Evolutionary conservation across 2,113 vertebrate species (phyloP).

Genomic region (Hucho hucho): DNA sequence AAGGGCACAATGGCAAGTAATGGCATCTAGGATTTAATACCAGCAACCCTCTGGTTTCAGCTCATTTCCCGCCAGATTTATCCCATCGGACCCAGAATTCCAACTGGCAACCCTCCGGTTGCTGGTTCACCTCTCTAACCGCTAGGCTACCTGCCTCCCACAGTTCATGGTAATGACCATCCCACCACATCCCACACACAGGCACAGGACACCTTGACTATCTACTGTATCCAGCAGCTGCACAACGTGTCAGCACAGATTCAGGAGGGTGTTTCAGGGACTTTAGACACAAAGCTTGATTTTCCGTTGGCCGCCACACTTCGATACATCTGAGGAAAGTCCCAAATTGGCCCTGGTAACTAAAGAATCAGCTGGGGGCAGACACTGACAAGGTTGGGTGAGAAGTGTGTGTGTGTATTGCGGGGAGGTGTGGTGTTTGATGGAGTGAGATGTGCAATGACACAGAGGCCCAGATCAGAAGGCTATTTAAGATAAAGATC

Average conservation of each 20-base stretch:
- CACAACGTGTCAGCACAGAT: slow-evolving; percentile 33
- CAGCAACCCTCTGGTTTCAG: too few relatives aligned
- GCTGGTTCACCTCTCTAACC: too few relatives aligned
- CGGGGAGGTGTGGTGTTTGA: neutral
- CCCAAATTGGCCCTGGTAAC: slow-evolving; percentile 77
- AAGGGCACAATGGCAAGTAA: too few relatives aligned
- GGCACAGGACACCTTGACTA: neutral
- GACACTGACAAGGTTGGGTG: slow-evolving; percentile 15
- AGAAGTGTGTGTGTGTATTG: neutral
- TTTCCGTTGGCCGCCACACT: slow-evolving; percentile 63
- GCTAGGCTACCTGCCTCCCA: too few relatives aligned
- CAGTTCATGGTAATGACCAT: neutral
- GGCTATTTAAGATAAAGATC: too few relatives aligned
- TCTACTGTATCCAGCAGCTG: slow-evolving; percentile 44
- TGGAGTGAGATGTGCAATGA: neutral
- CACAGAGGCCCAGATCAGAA: too few relatives aligned
- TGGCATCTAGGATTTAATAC: too few relatives aligned
- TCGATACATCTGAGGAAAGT: slow-evolving; percentile 72
- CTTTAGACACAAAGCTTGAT: slow-evolving; percentile 65
- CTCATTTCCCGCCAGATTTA: too few relatives aligned
- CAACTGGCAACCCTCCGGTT: too few relatives aligned
- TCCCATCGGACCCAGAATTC: too few relatives aligned
- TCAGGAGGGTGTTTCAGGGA: slow-evolving; percentile 71
- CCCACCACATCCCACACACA: neutral
- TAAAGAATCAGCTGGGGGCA: slow-evolving; percentile 36